Conservation (phyloP, 1,140 invertebrate species). For the Dinoponera quadriceps region DNA sequence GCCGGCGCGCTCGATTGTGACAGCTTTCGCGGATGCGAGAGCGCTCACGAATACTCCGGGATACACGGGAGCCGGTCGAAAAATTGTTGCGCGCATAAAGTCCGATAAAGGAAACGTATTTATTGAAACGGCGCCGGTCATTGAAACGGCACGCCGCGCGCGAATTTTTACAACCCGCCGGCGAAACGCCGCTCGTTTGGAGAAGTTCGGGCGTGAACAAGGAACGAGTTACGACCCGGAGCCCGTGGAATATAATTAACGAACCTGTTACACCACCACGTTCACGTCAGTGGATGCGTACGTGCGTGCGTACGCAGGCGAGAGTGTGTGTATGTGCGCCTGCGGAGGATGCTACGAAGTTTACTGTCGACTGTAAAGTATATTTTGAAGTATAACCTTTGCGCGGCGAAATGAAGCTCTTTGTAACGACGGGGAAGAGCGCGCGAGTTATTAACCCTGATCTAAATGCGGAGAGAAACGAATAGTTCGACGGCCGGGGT, state of each 20-base stretch:
- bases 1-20: background rate
- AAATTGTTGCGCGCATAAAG: slow-evolving; percentile 42
- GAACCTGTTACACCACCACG: slow-evolving; percentile 21
- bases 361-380: slow-evolving; percentile 38
- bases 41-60: background rate
- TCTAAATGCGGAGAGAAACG: background rate
- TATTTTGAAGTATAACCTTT: slow-evolving; percentile 20
- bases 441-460: slow-evolving; percentile 29
- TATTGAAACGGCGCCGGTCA: slow-evolving; percentile 27
- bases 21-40: background rate
- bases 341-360: slow-evolving; percentile 25
- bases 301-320: too few relatives aligned
- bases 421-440: background rate
- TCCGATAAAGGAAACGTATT: slow-evolving; percentile 32
- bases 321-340: background rate
- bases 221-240: slow-evolving; percentile 11
- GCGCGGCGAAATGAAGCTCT: background rate
- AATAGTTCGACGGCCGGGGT: background rate
- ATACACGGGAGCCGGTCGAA: background rate
- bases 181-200: slow-evolving; percentile 5
- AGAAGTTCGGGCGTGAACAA: background rate
- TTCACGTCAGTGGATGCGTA: background rate
- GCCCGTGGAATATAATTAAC: slow-evolving; percentile 45
- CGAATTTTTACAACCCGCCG: slow-evolving; percentile 6
- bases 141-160: background rate